Base-by-base conservation (phyloP, 2,113 vertebrate genomes). In the Anhinga rufa region DNA sequence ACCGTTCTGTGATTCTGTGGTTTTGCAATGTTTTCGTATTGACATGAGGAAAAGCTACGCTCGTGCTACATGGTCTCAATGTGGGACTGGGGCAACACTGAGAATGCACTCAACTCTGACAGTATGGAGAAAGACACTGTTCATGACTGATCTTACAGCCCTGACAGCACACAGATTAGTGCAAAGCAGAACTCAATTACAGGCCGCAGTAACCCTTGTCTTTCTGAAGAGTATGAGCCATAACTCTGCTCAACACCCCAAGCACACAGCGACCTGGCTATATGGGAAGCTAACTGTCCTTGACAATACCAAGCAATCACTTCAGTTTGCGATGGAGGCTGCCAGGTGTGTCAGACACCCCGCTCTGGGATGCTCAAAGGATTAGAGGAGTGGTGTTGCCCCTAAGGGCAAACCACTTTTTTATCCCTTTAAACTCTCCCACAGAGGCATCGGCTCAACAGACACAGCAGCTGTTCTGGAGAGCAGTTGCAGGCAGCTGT, bases 1-100 rank as follows among this genome's bases (percentile, higher is more conserved):
- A n/a, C n/a, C n/a, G n/a, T n/a, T n/a, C n/a, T n/a, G n/a, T n/a
- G n/a, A n/a, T n/a, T n/a, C n/a, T n/a, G n/a, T n/a, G n/a, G n/a
- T n/a, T n/a, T n/a, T n/a, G n/a, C n/a, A n/a, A n/a, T n/a, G n/a
- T n/a, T n/a, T 75, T 38, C 0, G 0, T 34, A 44, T 2, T 38
- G 60, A 66, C 42, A 29, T 5, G 13, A 68, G 44, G 58, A 29
- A 52, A 65, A 75, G 52, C 48, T 51, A 0, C 3, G 1, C 25
- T 49, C 7, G 0, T 1, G 2, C 38, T 38, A 3, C 9, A 14
- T 2, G 2, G 13, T 4, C 34, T 90, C 25, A 31, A 1, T 1
- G 8, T 48, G 87, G 64, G 42, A 40, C 62, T 17, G 36, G 46
- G 48, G 31, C 62, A 44, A 14, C 1, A 8, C 2, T 62, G 46